phyloP scores from a whole-genome alignment of 2,888 invertebrate genomes.

The Ochropleura leucogaster region DNA sequence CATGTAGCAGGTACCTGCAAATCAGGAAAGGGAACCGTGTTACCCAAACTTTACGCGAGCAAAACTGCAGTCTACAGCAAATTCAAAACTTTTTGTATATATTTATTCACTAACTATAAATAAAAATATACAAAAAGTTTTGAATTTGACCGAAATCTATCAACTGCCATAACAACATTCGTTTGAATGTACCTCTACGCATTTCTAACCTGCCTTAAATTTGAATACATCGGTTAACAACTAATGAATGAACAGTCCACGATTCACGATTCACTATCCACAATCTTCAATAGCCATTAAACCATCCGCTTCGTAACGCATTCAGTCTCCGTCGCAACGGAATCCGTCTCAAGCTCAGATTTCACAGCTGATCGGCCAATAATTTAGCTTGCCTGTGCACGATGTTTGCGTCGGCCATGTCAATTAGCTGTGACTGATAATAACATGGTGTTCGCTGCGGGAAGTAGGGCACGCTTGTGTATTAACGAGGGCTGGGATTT shows the following conservation, averaged over 20 bases:
- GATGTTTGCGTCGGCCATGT: constrained; percentile 41
- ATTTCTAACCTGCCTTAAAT: not conserved
- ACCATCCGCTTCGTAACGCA: not conserved
- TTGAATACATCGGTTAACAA: too few species aligned
- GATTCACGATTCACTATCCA: too few species aligned
- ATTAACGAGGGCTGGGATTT: not conserved
- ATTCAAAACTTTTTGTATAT: too few species aligned
- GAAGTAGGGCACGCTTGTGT: not conserved
- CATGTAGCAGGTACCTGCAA: too few species aligned
- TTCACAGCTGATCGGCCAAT: constrained; percentile 38
- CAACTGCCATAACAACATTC: too few species aligned
- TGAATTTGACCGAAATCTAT: too few species aligned
- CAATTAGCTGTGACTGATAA: constrained; percentile 58
- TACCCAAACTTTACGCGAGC: too few species aligned
- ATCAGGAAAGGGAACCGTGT: too few species aligned
- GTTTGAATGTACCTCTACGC: too few species aligned
- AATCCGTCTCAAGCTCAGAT: constrained; percentile 41
- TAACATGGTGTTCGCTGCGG: constrained; percentile 26
- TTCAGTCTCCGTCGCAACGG: constrained; percentile 16
- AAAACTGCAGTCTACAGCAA: too few species aligned
- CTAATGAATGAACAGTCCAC: not conserved
- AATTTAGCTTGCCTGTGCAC: constrained; percentile 35
- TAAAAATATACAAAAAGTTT: too few species aligned
- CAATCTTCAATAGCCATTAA: not conserved
- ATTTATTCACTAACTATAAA: too few species aligned